These are phyloP conservation scores for Typhlichthys eigenmanni DNA, from an alignment of 2,797 vertebrate species.

Conservation along the genomic window DNA sequence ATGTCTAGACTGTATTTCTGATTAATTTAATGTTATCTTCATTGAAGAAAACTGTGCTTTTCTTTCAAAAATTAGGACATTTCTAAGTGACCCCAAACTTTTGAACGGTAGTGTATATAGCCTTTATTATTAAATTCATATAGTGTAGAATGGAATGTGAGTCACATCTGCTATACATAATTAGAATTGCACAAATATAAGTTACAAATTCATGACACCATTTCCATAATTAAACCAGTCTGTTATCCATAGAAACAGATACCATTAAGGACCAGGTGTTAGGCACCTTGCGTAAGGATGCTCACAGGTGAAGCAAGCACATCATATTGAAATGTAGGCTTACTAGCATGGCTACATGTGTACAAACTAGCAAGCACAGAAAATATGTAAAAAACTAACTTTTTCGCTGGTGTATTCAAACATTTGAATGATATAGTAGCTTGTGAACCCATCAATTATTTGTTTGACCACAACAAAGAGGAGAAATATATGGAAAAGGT, in stretches of 20 bases:
- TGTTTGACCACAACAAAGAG: constrained; percentile 44
- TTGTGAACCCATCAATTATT: constrained; percentile 34
- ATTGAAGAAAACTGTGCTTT: too few species aligned
- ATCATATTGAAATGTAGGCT: too few species aligned
- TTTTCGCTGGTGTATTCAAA: constrained; percentile 13
- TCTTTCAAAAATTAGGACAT: too few species aligned
- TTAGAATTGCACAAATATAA: constrained; percentile 2
- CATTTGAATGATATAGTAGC: constrained; percentile 30
- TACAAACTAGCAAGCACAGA: not conserved
- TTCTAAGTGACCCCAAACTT: too few species aligned
- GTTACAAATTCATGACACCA: not conserved
- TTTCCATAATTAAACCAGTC: too few species aligned
- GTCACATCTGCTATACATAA: not conserved
- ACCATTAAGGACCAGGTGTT: too few species aligned
- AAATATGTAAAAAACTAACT: constrained; percentile 14
- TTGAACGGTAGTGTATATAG: too few species aligned
- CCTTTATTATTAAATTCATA: not conserved
- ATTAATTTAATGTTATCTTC: too few species aligned
- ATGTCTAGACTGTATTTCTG: too few species aligned
- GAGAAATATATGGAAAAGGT: constrained; percentile 47
- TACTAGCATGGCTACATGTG: not conserved
- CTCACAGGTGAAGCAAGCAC: too few species aligned
- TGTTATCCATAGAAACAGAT: too few species aligned
- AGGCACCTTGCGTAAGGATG: too few species aligned
- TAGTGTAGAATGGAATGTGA: not conserved